Conservation (phyloP, 2,797 vertebrate genomes). For the Columba guinea region DNA sequence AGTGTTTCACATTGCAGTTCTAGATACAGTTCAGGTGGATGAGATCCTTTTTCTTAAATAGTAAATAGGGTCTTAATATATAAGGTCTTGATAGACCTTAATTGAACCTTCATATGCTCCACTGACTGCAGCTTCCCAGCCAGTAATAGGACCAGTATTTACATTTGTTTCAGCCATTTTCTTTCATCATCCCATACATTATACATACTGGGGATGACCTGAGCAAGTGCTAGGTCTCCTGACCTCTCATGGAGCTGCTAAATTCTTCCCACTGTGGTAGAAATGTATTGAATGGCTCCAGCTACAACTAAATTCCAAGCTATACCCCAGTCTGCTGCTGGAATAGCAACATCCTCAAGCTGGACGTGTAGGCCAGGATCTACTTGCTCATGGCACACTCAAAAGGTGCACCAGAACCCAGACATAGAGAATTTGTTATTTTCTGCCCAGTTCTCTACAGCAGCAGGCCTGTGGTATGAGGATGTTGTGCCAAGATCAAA, state of each 20-base stretch:
- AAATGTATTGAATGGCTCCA: background rate
- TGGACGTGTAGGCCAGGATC: background rate
- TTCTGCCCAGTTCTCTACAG: background rate
- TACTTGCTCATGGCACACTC: background rate
- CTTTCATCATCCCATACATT: background rate
- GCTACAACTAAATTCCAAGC: background rate
- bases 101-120: background rate
- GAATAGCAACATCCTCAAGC: background rate
- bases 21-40: background rate
- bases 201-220: background rate
- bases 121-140: background rate
- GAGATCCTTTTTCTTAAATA: background rate
- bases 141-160: background rate
- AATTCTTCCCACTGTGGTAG: background rate
- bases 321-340: background rate
- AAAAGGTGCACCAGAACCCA: background rate
- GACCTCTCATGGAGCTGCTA: background rate
- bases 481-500: fast-evolving
- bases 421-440: background rate
- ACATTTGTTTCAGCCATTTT: background rate
- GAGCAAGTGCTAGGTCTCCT: background rate
- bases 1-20: background rate
- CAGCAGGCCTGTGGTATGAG: background rate
- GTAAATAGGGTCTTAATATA: background rate
- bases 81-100: background rate